Conservation (phyloP, 2,888 invertebrate genomes). For the Leptothorax acervorum region DNA sequence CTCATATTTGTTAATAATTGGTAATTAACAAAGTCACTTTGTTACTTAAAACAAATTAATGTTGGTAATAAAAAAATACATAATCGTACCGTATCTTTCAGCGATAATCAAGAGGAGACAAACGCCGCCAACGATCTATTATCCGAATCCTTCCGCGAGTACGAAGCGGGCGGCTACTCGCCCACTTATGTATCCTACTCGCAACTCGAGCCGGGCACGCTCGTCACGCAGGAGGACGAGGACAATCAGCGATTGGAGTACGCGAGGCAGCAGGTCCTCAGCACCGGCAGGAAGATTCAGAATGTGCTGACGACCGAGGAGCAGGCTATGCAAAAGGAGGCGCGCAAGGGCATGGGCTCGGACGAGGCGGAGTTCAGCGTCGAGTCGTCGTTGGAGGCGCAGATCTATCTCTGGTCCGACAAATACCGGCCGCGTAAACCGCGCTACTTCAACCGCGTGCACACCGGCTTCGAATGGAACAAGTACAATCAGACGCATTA, state of each 20-base stretch:
- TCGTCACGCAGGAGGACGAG: constrained; percentile 91
- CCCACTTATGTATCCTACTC: constrained; percentile 89
- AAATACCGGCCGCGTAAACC: constrained; percentile 99
- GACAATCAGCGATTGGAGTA: constrained; percentile 92
- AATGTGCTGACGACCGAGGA: constrained; percentile 87
- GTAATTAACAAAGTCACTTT: no score
- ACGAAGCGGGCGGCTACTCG: constrained; percentile 94
- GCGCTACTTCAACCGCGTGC: constrained; percentile 98
- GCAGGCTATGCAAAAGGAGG: constrained; percentile 91
- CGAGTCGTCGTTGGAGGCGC: constrained; percentile 94
- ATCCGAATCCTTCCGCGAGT: constrained; percentile 89
- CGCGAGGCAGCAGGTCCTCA: constrained; percentile 90
- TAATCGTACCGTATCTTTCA: constrained; percentile 64
- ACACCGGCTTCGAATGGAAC: constrained; percentile 99
- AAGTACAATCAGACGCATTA: constrained; percentile 99
- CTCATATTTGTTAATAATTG: no score
- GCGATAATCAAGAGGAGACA: constrained; percentile 79
- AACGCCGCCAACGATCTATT: constrained; percentile 86
- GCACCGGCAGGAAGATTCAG: constrained; percentile 88
- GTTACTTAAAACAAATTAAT: no score
- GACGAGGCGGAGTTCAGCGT: constrained; percentile 97
- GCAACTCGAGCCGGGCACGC: constrained; percentile 91
- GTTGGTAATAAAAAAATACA: not conserved
- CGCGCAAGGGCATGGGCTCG: constrained; percentile 93
- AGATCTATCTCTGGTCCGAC: constrained; percentile 98